Evolutionary conservation across 2,888 invertebrate species (phyloP), one percentile per base, ranked within the genome.

Genomic region (Tenthredo mesomela): DNA sequence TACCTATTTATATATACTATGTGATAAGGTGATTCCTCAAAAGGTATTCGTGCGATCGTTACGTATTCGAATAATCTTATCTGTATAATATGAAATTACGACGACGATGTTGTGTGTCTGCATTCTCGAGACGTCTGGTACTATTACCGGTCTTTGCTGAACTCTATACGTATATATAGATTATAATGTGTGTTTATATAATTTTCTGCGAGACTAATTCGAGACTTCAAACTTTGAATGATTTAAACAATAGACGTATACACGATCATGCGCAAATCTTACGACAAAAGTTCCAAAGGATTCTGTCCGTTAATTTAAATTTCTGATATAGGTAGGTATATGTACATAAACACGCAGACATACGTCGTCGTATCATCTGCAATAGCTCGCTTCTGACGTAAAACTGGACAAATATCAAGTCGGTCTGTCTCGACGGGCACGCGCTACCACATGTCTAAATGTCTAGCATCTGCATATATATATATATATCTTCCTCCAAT

Each of bases 91-190:
- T 61, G 61, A 25, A 61, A 25, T 25, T 61, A 61, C 61, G 61
- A 61, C 61, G 61, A 61, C 61, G 61, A 61, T 25, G 61, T 25
- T 61, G 25, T 25, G 21, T 61, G 25, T 61, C 61, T 54, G 54
- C 54, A 54, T 54, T 54, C 10, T 61, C 61, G 61, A 61, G 61
- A 61, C 25, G 61, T 61, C 61, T 61, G 61, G 25, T 61, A 61
- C 10, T n/a, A n/a, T n/a, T n/a, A 61, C 25, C 25, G 21, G 61
- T 61, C 61, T 21, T 10, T 25, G 61, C 21, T 12, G 25, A 61
- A 21, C 61, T 61, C 25, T 7, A 7, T 7, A 2, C 1, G 9
- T 25, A 2, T 7, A 10, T 4, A 21, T 61, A 12, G 12, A 61
- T 61, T n/a, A n/a, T 25, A 25, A 25, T 61, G 3, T 61, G 2